phyloP scores from a whole-genome alignment of 2,888 invertebrate species.

The Dynastes maya region DNA sequence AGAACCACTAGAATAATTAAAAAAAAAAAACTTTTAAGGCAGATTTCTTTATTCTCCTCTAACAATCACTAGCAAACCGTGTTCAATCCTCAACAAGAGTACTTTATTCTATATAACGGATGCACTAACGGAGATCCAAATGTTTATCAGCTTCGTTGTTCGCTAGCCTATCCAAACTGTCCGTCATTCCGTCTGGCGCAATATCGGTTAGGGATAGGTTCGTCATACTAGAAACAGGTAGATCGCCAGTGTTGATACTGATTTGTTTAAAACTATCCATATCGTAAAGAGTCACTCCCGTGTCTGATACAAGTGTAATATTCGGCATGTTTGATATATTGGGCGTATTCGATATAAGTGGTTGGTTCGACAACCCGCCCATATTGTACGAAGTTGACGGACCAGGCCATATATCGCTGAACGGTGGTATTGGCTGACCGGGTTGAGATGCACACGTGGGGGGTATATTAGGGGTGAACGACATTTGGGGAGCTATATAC shows the following conservation, averaged over 20 bases:
- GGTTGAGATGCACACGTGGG: slow-evolving; percentile 35
- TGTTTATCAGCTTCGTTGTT: slow-evolving; percentile 68
- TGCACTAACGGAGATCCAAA: slow-evolving; percentile 19
- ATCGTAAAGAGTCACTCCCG: slow-evolving; percentile 65
- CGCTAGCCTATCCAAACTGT: slow-evolving; percentile 73
- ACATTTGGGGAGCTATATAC: background rate
- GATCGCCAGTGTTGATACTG: slow-evolving; percentile 68
- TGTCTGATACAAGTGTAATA: slow-evolving; percentile 49
- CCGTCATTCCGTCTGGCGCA: slow-evolving; percentile 71
- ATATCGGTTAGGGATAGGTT: slow-evolving; percentile 71
- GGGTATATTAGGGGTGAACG: slow-evolving; percentile 25
- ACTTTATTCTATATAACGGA: background rate
- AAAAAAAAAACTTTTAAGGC: too few species aligned
- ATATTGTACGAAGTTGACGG: slow-evolving; percentile 26
- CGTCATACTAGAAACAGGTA: slow-evolving; percentile 64
- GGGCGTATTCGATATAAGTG: slow-evolving; percentile 16
- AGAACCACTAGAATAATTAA: too few species aligned
- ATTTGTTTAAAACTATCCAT: slow-evolving; percentile 69
- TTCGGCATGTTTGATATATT: slow-evolving; percentile 15
- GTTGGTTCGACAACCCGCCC: slow-evolving; percentile 9
- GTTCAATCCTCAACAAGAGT: background rate
- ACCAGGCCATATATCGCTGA: slow-evolving; percentile 26
- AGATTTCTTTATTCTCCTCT: too few species aligned
- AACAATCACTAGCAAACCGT: too few species aligned
- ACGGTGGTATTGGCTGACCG: slow-evolving; percentile 32